phyloP scores from a whole-genome alignment of 2,113 vertebrate species.

The Lichenostomus cassidix region DNA sequence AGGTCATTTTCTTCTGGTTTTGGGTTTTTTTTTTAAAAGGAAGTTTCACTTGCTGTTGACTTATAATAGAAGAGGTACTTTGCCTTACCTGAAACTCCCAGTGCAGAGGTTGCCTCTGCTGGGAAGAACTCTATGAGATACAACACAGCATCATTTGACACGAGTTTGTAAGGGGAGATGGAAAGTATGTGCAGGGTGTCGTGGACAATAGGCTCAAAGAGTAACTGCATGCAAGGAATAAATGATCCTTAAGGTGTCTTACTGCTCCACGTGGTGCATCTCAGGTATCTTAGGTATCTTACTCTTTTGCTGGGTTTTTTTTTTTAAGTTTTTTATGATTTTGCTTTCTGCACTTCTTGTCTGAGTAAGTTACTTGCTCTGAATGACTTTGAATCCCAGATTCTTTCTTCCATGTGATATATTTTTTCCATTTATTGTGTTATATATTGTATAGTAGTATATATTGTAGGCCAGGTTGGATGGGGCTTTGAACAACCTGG shows the following conservation, averaged over 20 bases:
- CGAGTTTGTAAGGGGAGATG: background rate
- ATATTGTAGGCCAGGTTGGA: background rate
- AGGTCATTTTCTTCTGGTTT: background rate
- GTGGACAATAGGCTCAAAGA: background rate
- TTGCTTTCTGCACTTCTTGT: background rate
- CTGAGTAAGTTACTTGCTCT: background rate
- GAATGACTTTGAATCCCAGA: background rate
- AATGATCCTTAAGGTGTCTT: background rate
- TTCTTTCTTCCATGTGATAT: background rate
- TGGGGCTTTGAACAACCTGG: background rate
- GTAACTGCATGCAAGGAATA: background rate
- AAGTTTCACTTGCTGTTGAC: background rate
- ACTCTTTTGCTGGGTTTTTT: background rate
- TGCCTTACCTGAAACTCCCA: background rate
- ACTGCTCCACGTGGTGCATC: background rate
- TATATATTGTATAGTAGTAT: background rate
- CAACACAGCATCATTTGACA: fast-evolving
- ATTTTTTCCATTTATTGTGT: background rate
- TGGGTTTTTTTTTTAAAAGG: background rate
- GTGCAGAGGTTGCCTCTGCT: background rate
- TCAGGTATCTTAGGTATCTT: background rate
- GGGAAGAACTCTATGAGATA: background rate
- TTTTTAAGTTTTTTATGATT: background rate
- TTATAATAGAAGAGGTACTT: background rate
- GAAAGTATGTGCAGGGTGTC: background rate